phyloP scores from a whole-genome alignment of 2,888 invertebrate species.

The Hydraecia micacea region DNA sequence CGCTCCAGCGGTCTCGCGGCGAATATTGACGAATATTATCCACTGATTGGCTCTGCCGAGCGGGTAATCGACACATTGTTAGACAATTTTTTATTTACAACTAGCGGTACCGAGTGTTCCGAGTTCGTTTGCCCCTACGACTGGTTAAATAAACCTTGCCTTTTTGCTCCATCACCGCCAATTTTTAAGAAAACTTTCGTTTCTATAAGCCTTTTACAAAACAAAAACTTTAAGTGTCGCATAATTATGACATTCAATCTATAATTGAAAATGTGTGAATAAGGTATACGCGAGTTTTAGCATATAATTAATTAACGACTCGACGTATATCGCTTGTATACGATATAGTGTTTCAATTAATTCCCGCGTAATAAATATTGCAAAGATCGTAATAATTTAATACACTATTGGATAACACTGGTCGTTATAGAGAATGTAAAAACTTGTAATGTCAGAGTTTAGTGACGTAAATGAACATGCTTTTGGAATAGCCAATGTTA shows the following conservation, averaged over 20 bases:
- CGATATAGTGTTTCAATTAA: constrained; percentile 78
- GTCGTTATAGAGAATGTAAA: constrained; percentile 69
- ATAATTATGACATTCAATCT: constrained; percentile 16
- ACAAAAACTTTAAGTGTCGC: constrained; percentile 2
- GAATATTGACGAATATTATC: constrained; percentile 78
- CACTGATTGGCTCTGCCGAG: constrained; percentile 76
- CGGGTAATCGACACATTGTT: constrained; percentile 82
- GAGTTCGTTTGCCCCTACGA: constrained; percentile 82
- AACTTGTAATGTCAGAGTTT: constrained; percentile 69
- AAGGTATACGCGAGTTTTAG: constrained; percentile 53
- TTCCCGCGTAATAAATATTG: constrained; percentile 76
- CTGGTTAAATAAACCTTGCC: constrained; percentile 74
- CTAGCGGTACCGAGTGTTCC: constrained; percentile 82
- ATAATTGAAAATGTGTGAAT: constrained; percentile 63
- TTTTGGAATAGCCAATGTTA: constrained; percentile 67
- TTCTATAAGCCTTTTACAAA: constrained; percentile 20
- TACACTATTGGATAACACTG: constrained; percentile 71
- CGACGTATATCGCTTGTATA: constrained; percentile 59
- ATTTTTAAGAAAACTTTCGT: constrained; percentile 71
- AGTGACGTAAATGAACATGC: constrained; percentile 67
- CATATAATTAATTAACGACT: constrained; percentile 71
- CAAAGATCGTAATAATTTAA: constrained; percentile 75
- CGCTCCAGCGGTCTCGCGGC: constrained; percentile 74
- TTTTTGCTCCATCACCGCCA: constrained; percentile 70
- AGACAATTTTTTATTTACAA: constrained; percentile 75